phyloP scores from a whole-genome alignment of 2,888 invertebrate genomes.

The Cephus pygmeus region DNA sequence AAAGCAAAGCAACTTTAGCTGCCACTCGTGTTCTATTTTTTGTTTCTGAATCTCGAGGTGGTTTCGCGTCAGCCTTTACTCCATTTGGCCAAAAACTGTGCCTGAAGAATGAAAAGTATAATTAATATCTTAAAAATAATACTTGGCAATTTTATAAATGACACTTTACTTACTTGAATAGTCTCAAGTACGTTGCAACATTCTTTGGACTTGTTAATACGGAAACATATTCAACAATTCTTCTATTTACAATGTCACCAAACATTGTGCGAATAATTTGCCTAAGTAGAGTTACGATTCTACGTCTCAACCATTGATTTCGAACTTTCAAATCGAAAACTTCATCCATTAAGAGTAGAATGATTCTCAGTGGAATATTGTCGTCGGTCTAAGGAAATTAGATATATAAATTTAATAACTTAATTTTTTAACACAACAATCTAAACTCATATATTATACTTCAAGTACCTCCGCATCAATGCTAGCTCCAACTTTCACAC shows the following conservation, averaged over 20 bases:
- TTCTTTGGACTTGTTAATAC: conserved; percentile 88
- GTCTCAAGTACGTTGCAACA: conserved; percentile 86
- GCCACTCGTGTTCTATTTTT: conserved; percentile 84
- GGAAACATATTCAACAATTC: conserved; percentile 89
- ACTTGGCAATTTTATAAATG: conserved; percentile 59
- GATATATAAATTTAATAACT: not conserved
- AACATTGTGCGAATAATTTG: conserved; percentile 84
- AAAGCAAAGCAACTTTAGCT: conserved; percentile 86
- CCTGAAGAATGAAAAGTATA: conserved; percentile 57
- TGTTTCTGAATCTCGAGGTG: conserved; percentile 69
- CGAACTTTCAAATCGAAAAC: conserved; percentile 85
- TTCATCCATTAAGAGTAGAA: conserved; percentile 84
- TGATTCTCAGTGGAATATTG: conserved; percentile 84
- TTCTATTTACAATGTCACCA: conserved; percentile 85
- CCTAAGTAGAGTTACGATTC: conserved; percentile 79
- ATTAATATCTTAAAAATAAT: conserved; percentile 64
- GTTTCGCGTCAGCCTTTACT: conserved; percentile 68
- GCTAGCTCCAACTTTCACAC: conserved; percentile 68
- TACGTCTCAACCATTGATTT: conserved; percentile 83
- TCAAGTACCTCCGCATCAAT: conserved; percentile 70
- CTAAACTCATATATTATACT: not conserved
- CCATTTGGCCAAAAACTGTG: conserved; percentile 74
- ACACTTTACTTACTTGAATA: conserved; percentile 79
- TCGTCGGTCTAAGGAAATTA: conserved; percentile 70
- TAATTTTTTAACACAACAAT: not conserved